phyloP scores from a whole-genome alignment of 92 coral and sea anemone genomes.

The Phenganax marumi region DNA sequence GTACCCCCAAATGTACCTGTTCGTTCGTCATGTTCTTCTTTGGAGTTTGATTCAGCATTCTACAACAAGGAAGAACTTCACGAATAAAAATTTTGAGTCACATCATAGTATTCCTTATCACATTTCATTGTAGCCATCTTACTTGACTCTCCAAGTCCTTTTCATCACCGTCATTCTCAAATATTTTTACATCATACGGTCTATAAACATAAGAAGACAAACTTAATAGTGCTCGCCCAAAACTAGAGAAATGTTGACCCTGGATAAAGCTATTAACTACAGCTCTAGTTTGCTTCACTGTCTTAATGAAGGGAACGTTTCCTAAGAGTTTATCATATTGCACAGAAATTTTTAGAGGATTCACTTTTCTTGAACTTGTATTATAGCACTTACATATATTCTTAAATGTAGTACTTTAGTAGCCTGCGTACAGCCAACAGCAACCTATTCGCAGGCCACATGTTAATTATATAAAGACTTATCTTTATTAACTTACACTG shows the following conservation, averaged over 20 bases:
- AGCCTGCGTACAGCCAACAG: no score
- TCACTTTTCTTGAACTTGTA: no score
- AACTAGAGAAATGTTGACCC: not conserved
- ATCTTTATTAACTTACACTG: constrained; percentile 19
- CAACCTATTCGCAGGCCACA: not conserved
- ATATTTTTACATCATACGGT: constrained; percentile 35
- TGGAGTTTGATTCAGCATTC: constrained; percentile 26
- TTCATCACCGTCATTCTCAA: constrained; percentile 21
- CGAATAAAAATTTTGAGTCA: not conserved
- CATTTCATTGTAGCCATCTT: not conserved
- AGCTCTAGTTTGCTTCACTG: no score
- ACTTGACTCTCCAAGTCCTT: constrained; percentile 25
- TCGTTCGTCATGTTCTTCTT: constrained; percentile 20
- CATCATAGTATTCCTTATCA: not conserved
- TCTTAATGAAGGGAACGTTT: no score
- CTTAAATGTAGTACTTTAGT: no score
- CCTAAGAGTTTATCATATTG: no score
- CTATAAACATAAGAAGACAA: not conserved
- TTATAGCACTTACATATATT: no score
- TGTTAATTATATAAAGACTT: not conserved
- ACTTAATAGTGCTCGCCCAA: not conserved
- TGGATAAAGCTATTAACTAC: not conserved
- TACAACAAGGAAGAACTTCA: not conserved
- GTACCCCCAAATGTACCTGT: not conserved
- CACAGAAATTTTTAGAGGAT: no score